Evolutionary conservation across 2,113 vertebrate species (phyloP).

Genomic region (Erpornis zantholeuca): DNA sequence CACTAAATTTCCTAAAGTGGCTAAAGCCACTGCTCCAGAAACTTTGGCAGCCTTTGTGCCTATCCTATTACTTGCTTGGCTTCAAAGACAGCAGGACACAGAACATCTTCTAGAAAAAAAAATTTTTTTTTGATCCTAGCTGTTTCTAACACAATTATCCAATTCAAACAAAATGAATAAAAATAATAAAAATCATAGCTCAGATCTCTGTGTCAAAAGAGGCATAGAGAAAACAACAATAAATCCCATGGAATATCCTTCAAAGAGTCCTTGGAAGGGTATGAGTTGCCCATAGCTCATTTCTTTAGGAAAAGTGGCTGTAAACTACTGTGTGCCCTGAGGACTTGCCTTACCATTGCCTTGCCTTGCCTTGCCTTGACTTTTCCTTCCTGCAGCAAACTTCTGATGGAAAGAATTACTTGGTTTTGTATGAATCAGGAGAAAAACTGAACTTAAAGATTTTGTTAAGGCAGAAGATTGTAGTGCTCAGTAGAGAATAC

Average conservation of each 20-base stretch:
- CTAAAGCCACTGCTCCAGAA: not conserved
- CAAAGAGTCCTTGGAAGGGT: not conserved
- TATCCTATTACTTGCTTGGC: not conserved
- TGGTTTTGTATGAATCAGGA: not conserved
- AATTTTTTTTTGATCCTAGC: not conserved
- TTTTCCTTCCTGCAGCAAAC: not conserved
- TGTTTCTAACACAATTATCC: not conserved
- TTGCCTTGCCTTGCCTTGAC: no score
- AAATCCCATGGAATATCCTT: not conserved
- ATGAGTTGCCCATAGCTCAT: not conserved
- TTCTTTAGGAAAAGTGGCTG: not conserved
- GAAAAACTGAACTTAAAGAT: not conserved
- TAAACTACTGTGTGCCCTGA: not conserved
- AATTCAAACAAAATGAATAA: not conserved
- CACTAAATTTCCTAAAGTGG: not conserved
- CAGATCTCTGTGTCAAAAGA: not conserved
- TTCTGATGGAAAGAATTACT: not conserved
- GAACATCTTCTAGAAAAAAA: not conserved
- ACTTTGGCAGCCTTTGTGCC: not conserved
- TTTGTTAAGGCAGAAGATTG: not conserved
- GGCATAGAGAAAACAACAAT: not conserved
- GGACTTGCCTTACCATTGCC: not conserved
- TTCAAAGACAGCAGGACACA: not conserved
- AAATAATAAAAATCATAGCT: not conserved
- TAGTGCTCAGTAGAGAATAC: not conserved